Conservation (phyloP, 2,113 vertebrate species). For the Amia ocellicauda region DNA sequence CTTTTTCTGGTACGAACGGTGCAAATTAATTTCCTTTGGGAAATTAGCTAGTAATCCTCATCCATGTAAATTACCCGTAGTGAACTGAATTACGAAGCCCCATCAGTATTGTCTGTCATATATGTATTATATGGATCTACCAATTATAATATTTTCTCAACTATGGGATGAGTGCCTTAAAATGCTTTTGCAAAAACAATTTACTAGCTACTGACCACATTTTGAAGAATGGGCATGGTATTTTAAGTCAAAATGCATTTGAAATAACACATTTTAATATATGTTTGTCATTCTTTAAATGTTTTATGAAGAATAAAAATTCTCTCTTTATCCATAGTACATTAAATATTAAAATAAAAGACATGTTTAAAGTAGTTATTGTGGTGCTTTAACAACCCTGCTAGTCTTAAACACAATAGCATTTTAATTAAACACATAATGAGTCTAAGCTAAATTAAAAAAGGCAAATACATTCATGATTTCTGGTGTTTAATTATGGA, state of each 20-base stretch:
- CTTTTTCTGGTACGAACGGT: conserved; percentile 30
- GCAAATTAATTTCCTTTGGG: conserved; percentile 60
- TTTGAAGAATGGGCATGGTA: conserved; percentile 38
- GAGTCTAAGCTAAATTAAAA: no score
- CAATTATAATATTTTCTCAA: conserved; percentile 56
- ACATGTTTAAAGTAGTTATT: no score
- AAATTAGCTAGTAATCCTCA: conserved; percentile 52
- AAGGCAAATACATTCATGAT: no score
- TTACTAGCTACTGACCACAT: conserved; percentile 39
- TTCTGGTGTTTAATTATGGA: no score
- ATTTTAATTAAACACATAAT: no score
- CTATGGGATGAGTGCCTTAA: conserved; percentile 41
- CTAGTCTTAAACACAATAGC: no score
- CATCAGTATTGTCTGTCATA: conserved; percentile 50
- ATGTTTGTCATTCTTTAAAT: conserved; percentile 27
- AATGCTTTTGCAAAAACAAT: conserved; percentile 29
- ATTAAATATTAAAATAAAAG: no score
- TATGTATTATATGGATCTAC: conserved; percentile 42
- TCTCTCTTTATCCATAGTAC: no score
- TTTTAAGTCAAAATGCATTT: conserved; percentile 43
- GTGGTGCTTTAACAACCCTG: no score
- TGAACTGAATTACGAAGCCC: conserved; percentile 50
- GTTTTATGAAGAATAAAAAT: conserved; percentile 16
- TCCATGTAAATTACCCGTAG: conserved; percentile 45
- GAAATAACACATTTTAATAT: conserved; percentile 38